phyloP scores from a whole-genome alignment of 2,888 invertebrate genomes.

The Autographa gamma region DNA sequence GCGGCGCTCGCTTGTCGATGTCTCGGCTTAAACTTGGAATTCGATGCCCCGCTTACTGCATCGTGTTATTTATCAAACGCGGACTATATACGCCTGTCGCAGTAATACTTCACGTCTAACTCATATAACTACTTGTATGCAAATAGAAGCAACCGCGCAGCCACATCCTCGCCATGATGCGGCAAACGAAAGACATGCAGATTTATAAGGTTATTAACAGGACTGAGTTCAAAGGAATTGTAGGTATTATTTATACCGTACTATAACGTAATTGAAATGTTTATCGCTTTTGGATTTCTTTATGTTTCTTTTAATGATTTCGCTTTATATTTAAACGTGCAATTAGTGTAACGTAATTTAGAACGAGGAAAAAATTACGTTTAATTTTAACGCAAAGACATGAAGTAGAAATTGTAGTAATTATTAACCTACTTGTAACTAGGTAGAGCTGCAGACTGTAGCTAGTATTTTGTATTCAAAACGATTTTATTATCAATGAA shows the following conservation, averaged over 20 bases:
- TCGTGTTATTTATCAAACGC: slow-evolving; percentile 57
- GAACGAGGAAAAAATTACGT: slow-evolving; percentile 15
- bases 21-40: slow-evolving; percentile 71
- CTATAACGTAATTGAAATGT: slow-evolving; percentile 1
- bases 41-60: slow-evolving; percentile 59
- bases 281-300: slow-evolving; percentile 17
- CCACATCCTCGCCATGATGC: slow-evolving; percentile 14
- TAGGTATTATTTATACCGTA: slow-evolving; percentile 18
- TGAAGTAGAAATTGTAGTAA: slow-evolving; percentile 19
- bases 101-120: slow-evolving; percentile 17
- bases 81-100: slow-evolving; percentile 47
- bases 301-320: slow-evolving; percentile 14
- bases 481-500: slow-evolving; percentile 70
- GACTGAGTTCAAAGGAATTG: slow-evolving; percentile 20
- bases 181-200: background rate
- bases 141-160: slow-evolving; percentile 20
- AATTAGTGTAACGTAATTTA: slow-evolving; percentile 17
- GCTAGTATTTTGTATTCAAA: slow-evolving; percentile 60
- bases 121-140: slow-evolving; percentile 39
- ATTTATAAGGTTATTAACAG: slow-evolving; percentile 25
- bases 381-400: slow-evolving; percentile 12
- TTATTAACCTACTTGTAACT: slow-evolving; percentile 34
- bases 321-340: slow-evolving; percentile 11
- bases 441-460: slow-evolving; percentile 19
- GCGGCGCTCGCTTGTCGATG: slow-evolving; percentile 65